A percentile compares a stretch with the other conserved stretches of the same genome.
phyloP scores from a whole-genome alignment of 2,797 vertebrate genomes.

The Kryptopterus vitreolus region DNA sequence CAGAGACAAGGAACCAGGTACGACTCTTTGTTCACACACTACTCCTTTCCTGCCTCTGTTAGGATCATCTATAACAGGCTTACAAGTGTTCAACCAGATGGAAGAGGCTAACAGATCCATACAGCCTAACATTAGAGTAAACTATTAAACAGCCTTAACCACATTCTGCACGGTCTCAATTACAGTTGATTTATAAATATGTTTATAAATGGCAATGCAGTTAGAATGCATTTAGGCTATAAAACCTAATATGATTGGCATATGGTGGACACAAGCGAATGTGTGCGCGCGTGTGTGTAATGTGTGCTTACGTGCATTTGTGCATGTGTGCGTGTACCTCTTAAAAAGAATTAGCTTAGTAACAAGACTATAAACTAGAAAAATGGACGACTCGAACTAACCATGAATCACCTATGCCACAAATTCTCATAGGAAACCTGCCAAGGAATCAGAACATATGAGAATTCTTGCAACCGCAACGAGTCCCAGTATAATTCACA shows the following conservation, averaged over 20 bases:
- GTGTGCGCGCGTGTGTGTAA: neutral
- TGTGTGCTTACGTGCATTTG: too few relatives aligned
- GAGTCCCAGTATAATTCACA: conserved; percentile 8
- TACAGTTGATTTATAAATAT: conserved; percentile 32
- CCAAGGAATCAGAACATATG: neutral
- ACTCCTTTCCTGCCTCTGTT: neutral
- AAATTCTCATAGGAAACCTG: conserved; percentile 7
- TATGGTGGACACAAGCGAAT: neutral
- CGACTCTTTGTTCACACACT: neutral
- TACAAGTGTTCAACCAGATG: conserved; percentile 32
- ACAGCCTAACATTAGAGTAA: conserved; percentile 15
- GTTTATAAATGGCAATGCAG: conserved; percentile 11
- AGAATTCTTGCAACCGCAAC: neutral
- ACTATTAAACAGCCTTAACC: conserved; percentile 14
- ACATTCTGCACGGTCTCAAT: conserved; percentile 26
- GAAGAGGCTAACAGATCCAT: conserved; percentile 1
- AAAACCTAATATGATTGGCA: conserved; percentile 28
- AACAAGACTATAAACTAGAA: conserved; percentile 28
- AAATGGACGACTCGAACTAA: neutral
- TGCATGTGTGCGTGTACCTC: neutral
- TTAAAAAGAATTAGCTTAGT: conserved; percentile 18
- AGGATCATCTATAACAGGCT: conserved; percentile 3
- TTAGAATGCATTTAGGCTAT: conserved; percentile 20
- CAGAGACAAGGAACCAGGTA: neutral
- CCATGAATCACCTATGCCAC: neutral